Conservation (phyloP, 1,140 invertebrate genomes). For the Limonius californicus region DNA sequence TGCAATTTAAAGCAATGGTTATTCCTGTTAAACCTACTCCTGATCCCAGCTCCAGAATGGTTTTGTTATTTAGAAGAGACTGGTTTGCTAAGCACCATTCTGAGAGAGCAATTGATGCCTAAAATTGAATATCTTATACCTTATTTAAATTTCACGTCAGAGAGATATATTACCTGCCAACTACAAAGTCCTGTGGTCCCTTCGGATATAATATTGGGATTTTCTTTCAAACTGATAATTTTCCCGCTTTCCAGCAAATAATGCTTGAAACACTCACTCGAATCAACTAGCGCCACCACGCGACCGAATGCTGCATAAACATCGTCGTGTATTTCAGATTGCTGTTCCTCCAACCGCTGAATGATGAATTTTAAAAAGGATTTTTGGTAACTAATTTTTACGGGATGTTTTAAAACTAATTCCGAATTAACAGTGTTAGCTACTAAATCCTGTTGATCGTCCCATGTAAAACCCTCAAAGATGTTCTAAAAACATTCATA, state of each 20-base stretch:
- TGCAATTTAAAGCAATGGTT: conserved; percentile 47
- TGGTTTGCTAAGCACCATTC: conserved; percentile 53
- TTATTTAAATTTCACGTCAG: conserved; percentile 10
- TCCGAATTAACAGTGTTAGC: conserved; percentile 46
- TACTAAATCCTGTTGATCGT: conserved; percentile 46
- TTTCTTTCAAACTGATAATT: conserved; percentile 48
- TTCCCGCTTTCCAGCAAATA: conserved; percentile 44
- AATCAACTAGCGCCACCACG: conserved; percentile 39
- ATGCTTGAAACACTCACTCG: conserved; percentile 49
- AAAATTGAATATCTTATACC: conserved; percentile 19
- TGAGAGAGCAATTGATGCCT: conserved; percentile 51
- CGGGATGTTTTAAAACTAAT: conserved; percentile 46
- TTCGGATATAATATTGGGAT: conserved; percentile 20
- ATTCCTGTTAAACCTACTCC: conserved; percentile 56
- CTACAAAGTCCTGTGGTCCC: conserved; percentile 22
- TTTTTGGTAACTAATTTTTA: conserved; percentile 50
- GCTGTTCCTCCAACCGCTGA: conserved; percentile 44
- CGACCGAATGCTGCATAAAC: conserved; percentile 49
- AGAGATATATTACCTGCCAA: conserved; percentile 22
- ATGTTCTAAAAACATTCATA: conserved; percentile 31
- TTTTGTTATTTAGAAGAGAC: conserved; percentile 44
- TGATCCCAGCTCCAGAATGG: conserved; percentile 56
- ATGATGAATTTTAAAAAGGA: conserved; percentile 51
- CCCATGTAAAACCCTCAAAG: conserved; percentile 27
- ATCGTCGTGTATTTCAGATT: conserved; percentile 46